Evolutionary conservation across 1,140 invertebrate genomes (phyloP).

Genomic region (Brachionus calyciflorus): DNA sequence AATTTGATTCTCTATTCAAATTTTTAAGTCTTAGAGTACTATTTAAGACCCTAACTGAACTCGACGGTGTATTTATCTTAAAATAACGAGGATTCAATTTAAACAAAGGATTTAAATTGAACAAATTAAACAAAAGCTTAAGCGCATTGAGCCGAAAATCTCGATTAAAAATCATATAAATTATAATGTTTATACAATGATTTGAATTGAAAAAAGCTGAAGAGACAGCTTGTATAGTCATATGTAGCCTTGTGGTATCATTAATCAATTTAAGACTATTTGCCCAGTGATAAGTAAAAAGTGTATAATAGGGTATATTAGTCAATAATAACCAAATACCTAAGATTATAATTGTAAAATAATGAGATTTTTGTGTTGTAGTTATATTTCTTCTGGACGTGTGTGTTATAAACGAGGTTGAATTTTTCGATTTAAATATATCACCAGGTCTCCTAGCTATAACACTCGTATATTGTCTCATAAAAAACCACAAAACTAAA

Average conservation of each 20-base stretch:
- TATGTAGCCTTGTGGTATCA: not conserved
- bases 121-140: slow-evolving; percentile 20
- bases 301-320: slow-evolving; percentile 35
- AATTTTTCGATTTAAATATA: not conserved
- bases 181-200: slow-evolving; percentile 37
- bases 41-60: slow-evolving; percentile 1
- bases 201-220: slow-evolving; percentile 42
- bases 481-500: slow-evolving; percentile 23
- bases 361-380: slow-evolving; percentile 29
- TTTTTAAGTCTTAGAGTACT: not conserved
- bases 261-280: not conserved
- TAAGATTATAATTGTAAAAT: slow-evolving; percentile 40
- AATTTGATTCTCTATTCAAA: not conserved
- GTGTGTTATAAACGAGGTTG: not conserved
- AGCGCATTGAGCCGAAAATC: slow-evolving; percentile 19
- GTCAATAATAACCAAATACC: slow-evolving; percentile 33
- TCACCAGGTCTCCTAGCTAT: not conserved
- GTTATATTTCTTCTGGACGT: slow-evolving; percentile 17
- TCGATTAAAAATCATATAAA: slow-evolving; percentile 29
- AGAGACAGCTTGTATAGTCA: slow-evolving; percentile 40
- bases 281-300: slow-evolving; percentile 34
- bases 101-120: slow-evolving; percentile 26
- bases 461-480: slow-evolving; percentile 29
- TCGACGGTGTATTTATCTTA: not conserved
- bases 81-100: slow-evolving; percentile 19